Conservation (phyloP, 2,797 vertebrate genomes). For the Melanotaenia pygmaea region DNA sequence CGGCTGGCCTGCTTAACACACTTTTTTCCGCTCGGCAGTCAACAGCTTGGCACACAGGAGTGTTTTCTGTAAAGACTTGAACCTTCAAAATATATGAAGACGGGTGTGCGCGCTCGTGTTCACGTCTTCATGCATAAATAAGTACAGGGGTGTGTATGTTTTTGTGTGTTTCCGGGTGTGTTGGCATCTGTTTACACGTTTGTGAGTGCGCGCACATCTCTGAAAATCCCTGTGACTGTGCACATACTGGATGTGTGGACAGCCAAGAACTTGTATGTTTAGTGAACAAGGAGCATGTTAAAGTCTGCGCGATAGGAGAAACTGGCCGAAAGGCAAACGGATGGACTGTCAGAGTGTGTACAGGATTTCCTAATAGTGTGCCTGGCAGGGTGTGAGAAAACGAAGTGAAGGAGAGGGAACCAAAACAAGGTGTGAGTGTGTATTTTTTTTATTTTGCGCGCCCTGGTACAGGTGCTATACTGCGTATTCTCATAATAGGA, state of each 20-base stretch:
- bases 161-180: slow-evolving; percentile 3
- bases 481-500: slow-evolving; percentile 63
- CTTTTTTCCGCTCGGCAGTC: slow-evolving; percentile 44
- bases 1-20: slow-evolving; percentile 33
- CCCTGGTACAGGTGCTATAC: slow-evolving; percentile 35
- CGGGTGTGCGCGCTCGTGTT: slow-evolving; percentile 3
- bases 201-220: background rate
- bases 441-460: slow-evolving; percentile 7
- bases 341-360: slow-evolving; percentile 1
- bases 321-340: slow-evolving; percentile 27
- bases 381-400: slow-evolving; percentile 55
- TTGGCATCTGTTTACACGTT: slow-evolving; percentile 13
- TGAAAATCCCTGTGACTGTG: slow-evolving; percentile 4
- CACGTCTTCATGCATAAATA: slow-evolving; percentile 33
- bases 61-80: slow-evolving; percentile 57
- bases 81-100: slow-evolving; percentile 38
- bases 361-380: slow-evolving; percentile 52
- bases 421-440: slow-evolving; percentile 37
- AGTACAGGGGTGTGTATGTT: background rate
- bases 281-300: slow-evolving; percentile 51
- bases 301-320: slow-evolving; percentile 50
- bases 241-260: slow-evolving; percentile 6
- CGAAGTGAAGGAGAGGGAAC: slow-evolving; percentile 58
- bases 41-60: slow-evolving; percentile 56
- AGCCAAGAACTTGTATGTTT: slow-evolving; percentile 40